Percentiles rank a stretch among this genome's conserved stretches.
phyloP scores from a whole-genome alignment of 92 coral and sea anemone species.

The Paramuricea clavata region DNA sequence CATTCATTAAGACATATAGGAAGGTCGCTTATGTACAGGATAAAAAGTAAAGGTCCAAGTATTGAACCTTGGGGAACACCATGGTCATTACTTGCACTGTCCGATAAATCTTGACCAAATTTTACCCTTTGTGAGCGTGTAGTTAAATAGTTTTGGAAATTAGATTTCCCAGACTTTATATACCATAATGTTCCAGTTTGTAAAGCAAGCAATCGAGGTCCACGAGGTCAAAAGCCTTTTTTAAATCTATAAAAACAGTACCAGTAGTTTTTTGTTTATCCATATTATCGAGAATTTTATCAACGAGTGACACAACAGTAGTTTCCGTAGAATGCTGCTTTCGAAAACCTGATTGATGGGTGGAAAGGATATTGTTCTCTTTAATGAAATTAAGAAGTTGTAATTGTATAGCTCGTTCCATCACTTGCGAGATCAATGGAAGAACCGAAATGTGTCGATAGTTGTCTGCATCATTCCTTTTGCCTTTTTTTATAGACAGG shows the following conservation, averaged over 20 bases:
- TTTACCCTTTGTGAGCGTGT: too few relatives aligned
- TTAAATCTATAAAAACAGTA: too few relatives aligned
- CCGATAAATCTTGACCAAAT: too few relatives aligned
- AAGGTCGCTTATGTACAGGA: neutral
- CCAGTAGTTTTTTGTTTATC: too few relatives aligned
- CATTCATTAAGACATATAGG: neutral
- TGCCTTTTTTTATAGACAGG: slow-evolving; percentile 25
- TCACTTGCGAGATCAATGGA: slow-evolving; percentile 27
- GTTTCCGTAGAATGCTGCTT: slow-evolving; percentile 73
- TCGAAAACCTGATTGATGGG: too few relatives aligned
- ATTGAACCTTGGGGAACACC: slow-evolving; percentile 62
- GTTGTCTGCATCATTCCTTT: slow-evolving; percentile 43
- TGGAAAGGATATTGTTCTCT: too few relatives aligned
- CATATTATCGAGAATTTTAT: too few relatives aligned
- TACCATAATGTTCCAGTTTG: too few relatives aligned
- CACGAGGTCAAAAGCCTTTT: too few relatives aligned
- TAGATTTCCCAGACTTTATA: slow-evolving; percentile 32
- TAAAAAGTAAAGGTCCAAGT: too few relatives aligned
- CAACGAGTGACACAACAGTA: slow-evolving; percentile 57
- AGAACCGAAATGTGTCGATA: slow-evolving; percentile 2
- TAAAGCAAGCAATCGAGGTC: too few relatives aligned
- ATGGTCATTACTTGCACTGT: slow-evolving; percentile 46
- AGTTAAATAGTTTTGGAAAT: slow-evolving; percentile 38
- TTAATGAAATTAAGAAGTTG: slow-evolving; percentile 58
- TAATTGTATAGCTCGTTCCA: slow-evolving; percentile 63